A percentile compares a stretch with the other conserved stretches of the same genome.
Evolutionary conservation across 2,888 invertebrate species (phyloP).

Genomic region (Scelioninae gen. 1): DNA sequence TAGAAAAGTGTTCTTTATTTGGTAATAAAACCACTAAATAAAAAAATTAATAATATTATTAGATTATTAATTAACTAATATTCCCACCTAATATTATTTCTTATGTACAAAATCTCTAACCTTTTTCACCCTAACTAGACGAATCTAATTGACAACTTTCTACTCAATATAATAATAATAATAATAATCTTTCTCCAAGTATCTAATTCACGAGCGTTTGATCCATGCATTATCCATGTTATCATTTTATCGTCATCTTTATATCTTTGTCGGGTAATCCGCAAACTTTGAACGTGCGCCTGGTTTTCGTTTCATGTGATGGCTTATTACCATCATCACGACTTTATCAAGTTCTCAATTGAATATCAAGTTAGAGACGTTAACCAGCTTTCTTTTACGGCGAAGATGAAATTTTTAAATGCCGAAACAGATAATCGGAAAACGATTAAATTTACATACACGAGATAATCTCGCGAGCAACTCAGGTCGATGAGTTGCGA

Average conservation of each 20-base stretch:
- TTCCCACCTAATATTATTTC: too few relatives aligned
- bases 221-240: constrained; percentile 25
- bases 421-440: constrained; percentile 53
- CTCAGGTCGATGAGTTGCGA: constrained; percentile 58
- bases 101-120: too few relatives aligned
- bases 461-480: constrained; percentile 53
- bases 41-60: too few relatives aligned
- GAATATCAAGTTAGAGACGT: constrained; percentile 31
- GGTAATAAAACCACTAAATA: too few relatives aligned
- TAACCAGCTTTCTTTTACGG: constrained; percentile 26
- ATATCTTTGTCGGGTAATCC: constrained; percentile 36
- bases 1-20: too few relatives aligned
- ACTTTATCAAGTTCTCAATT: constrained; percentile 40
- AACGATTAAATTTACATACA: constrained; percentile 66
- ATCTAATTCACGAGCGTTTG: constrained; percentile 11
- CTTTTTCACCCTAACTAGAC: too few relatives aligned
- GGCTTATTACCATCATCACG: constrained; percentile 27
- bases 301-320: constrained; percentile 25
- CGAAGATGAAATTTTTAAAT: constrained; percentile 32
- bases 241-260: constrained; percentile 38
- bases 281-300: constrained; percentile 22
- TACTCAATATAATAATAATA: constrained; percentile 12
- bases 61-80: too few relatives aligned
- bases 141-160: constrained; percentile 6
- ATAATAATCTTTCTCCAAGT: neutral